Conservation (phyloP, 1,140 invertebrate species). For the Drosophila athabasca region DNA sequence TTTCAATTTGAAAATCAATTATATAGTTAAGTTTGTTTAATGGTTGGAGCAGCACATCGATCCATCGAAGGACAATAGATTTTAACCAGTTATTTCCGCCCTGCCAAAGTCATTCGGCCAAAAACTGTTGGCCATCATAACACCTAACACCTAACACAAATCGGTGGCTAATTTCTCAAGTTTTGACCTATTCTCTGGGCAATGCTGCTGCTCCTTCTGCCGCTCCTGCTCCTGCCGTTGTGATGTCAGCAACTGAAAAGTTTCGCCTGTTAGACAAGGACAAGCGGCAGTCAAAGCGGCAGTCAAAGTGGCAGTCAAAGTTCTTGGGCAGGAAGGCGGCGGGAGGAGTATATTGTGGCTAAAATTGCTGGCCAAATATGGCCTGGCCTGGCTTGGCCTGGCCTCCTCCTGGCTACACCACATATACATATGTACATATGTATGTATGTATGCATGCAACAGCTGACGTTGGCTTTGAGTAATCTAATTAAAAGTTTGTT, state of each 20-base stretch:
- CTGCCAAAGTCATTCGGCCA: too few species aligned
- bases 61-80: too few species aligned
- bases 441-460: constrained; percentile 52
- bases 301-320: constrained; percentile 42
- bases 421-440: too few species aligned
- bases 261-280: constrained; percentile 12
- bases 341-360: not conserved
- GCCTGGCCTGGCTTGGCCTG: too few species aligned
- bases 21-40: too few species aligned
- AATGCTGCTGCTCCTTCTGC: not conserved
- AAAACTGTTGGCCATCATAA: too few species aligned
- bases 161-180: too few species aligned
- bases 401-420: not conserved
- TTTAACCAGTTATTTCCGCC: too few species aligned
- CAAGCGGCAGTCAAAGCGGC: constrained; percentile 37
- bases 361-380: not conserved
- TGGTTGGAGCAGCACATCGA: too few species aligned
- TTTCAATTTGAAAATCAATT: too few species aligned
- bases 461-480: constrained; percentile 63
- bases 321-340: not conserved
- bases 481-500: constrained; percentile 79
- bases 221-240: constrained; percentile 6
- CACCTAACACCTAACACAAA: too few species aligned
- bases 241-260: constrained; percentile 27
- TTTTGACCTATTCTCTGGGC: not conserved